These are phyloP conservation scores for Ahaetulla prasina DNA, from an alignment of 2,113 vertebrate genomes.

Conservation along the genomic window DNA sequence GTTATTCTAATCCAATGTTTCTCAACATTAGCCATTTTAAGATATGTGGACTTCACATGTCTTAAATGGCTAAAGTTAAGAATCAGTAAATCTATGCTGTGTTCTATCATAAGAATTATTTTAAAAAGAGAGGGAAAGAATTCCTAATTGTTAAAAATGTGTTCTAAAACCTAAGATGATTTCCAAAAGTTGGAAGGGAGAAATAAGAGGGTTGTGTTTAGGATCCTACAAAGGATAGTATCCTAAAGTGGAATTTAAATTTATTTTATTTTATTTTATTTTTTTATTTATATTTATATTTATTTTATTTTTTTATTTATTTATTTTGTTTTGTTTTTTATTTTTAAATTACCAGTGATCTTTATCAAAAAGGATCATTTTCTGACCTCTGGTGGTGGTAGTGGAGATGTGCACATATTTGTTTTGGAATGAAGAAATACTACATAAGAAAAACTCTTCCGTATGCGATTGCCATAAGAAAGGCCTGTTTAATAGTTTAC, in stretches of 20 bases:
- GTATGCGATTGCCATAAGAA: neutral
- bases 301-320: too few species aligned
- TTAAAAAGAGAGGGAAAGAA: neutral
- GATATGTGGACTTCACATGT: neutral
- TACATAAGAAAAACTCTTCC: neutral
- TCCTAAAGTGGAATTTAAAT: neutral
- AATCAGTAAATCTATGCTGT: neutral
- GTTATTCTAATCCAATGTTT: neutral
- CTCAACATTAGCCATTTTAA: neutral
- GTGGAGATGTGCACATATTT: neutral
- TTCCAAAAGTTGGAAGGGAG: neutral
- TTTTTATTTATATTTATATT: too few species aligned
- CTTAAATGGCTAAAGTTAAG: neutral
- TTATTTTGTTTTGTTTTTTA: too few species aligned
- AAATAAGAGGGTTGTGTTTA: neutral
- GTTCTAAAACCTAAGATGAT: neutral
- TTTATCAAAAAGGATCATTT: neutral
- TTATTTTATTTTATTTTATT: too few species aligned
- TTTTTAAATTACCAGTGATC: neutral
- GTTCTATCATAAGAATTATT: neutral
- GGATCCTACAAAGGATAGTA: fast-evolving
- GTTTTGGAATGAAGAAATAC: neutral
- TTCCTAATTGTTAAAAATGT: neutral
- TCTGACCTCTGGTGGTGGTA: neutral
- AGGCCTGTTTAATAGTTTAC: neutral